A percentile compares a stretch with the other conserved stretches of the same genome.
Conservation (phyloP, 1,140 invertebrate genomes). For the Halesus radiatus region DNA sequence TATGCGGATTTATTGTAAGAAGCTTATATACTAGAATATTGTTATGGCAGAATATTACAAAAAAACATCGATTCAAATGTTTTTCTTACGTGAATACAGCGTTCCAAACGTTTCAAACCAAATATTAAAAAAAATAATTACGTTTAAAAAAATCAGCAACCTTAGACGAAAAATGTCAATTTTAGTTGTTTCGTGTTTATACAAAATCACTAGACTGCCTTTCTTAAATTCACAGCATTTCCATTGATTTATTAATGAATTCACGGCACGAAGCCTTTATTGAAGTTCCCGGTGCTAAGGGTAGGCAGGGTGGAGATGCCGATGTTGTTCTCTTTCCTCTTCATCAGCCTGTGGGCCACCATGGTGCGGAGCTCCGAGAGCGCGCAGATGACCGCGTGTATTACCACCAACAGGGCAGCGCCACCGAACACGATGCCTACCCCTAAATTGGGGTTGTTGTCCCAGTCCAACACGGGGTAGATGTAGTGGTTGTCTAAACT, state of each 20-base stretch:
- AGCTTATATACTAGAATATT: too few species aligned
- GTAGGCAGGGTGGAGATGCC: conserved; percentile 16
- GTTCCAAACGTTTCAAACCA: too few species aligned
- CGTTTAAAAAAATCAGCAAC: too few species aligned
- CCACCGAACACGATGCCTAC: conserved; percentile 59
- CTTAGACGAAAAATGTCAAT: too few species aligned
- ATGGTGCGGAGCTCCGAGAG: conserved; percentile 59
- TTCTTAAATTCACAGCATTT: not conserved
- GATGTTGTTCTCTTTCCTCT: conserved; percentile 1
- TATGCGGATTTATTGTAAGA: too few species aligned
- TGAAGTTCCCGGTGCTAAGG: conserved; percentile 36
- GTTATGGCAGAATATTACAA: too few species aligned
- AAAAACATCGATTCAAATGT: too few species aligned
- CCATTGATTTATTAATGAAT: not conserved
- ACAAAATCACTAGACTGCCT: not conserved
- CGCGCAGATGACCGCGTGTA: conserved; percentile 60
- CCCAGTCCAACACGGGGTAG: conserved; percentile 65
- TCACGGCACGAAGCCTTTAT: conserved; percentile 46
- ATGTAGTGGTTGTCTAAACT: conserved; percentile 64
- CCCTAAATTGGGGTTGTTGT: conserved; percentile 58
- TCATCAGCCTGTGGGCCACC: conserved; percentile 39
- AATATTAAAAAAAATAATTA: too few species aligned
- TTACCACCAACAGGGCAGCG: conserved; percentile 59
- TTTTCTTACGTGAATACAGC: too few species aligned
- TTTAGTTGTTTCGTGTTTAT: not conserved